Evolutionary conservation across 2,888 invertebrate genomes (phyloP), one percentile per base, ranked within the genome.

Genomic region (Doris montereyensis): DNA sequence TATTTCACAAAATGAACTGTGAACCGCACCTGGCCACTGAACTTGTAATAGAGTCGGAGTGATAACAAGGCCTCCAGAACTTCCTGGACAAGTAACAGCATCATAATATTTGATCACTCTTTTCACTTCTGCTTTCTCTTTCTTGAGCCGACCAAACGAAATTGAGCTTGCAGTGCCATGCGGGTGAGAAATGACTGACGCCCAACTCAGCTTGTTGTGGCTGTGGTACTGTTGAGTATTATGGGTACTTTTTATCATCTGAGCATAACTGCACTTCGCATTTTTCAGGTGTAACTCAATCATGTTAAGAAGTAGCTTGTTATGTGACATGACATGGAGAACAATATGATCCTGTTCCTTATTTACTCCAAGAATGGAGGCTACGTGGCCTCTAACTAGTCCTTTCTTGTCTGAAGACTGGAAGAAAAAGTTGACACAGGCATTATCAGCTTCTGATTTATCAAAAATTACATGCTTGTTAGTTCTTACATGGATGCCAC

Each of bases 11-110:
- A 5, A 35, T 10, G 41, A 17, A 52, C 78, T 78, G 78, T 78
- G 78, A 35, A 78, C 78, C 5, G 78, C 78, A 5, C 78, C 78
- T 41, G 78, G 78, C 78, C 78, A 78, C 74, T 78, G 78, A 4
- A 78, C 58, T 58, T 65, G 17, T 10, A 78, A 68, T 35, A 78
- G 32, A n/a, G 65, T 65, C 57, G 78, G 78, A 32, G 78, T 78
- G 32, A 78, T 78, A 10, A 78, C 73, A 2, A 78, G 58, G 4
- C 78, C 78, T 57, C 78, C 78, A 17, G 78, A 78, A 72, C 78
- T 74, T 35, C 78, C 78, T 57, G 78, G 78, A 57, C 78, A 78
- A 4, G 78, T 78, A 8, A 74, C 58, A 26, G 78, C 73, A 74
- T 78, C 68, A 68, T 78, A 78, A 24, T 78, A 78, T 67, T 78